Percentiles rank a stretch among this genome's conserved stretches.
These are phyloP conservation scores for Drosophila nigricruria DNA, from an alignment of 2,888 invertebrate species.

Conservation along the genomic window DNA sequence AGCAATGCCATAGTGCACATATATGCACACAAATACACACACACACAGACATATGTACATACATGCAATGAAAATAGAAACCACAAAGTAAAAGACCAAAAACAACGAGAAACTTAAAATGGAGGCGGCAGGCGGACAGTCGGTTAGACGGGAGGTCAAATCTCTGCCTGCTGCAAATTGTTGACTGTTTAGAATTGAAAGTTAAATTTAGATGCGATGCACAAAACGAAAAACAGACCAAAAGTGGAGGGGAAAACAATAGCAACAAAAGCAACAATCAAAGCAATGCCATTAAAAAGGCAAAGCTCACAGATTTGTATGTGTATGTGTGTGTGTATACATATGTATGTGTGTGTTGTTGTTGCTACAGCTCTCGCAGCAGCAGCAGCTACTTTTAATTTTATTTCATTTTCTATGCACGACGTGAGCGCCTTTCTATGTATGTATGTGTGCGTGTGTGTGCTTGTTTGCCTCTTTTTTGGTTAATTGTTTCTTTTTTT, in stretches of 20 bases:
- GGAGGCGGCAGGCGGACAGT: slow-evolving; percentile 7
- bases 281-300: slow-evolving; percentile 40
- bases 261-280: slow-evolving; percentile 30
- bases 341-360: slow-evolving; percentile 20
- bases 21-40: background rate
- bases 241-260: slow-evolving; percentile 31
- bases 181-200: slow-evolving; percentile 74
- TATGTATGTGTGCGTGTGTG: slow-evolving; percentile 7
- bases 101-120: slow-evolving; percentile 55
- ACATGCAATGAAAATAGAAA: slow-evolving; percentile 51
- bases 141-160: slow-evolving; percentile 6
- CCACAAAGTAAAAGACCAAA: slow-evolving; percentile 41
- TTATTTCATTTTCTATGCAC: slow-evolving; percentile 53
- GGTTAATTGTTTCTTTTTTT: slow-evolving; percentile 50
- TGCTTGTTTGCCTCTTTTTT: background rate
- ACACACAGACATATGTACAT: background rate
- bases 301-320: slow-evolving; percentile 39
- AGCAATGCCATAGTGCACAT: slow-evolving; percentile 59
- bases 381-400: slow-evolving; percentile 45
- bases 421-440: slow-evolving; percentile 34
- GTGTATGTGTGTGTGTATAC: background rate
- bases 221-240: slow-evolving; percentile 31
- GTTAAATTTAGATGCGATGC: slow-evolving; percentile 68
- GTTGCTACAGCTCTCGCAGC: slow-evolving; percentile 14
- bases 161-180: slow-evolving; percentile 64